Evolutionary conservation across 1,140 invertebrate genomes (phyloP).

Genomic region (Bursaphelenchus mucronatus): DNA sequence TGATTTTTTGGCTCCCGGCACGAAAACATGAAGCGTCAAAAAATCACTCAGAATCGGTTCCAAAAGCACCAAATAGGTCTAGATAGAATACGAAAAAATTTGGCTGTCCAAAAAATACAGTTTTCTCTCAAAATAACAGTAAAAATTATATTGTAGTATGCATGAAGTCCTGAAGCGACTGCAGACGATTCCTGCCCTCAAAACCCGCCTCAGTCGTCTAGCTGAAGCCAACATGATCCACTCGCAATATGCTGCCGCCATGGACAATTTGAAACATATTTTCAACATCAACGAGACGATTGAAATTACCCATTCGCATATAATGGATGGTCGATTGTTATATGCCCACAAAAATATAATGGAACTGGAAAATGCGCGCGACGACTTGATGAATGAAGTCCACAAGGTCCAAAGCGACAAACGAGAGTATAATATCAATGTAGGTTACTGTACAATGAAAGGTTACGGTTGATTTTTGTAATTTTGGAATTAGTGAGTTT

Average conservation of each 20-base stretch:
- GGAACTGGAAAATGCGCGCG: slow-evolving; percentile 14
- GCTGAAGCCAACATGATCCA: slow-evolving; percentile 86
- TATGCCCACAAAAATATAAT: slow-evolving; percentile 76
- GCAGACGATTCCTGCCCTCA: slow-evolving; percentile 70
- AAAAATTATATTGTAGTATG: slow-evolving; percentile 62
- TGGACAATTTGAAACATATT: slow-evolving; percentile 95
- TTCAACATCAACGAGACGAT: slow-evolving; percentile 95
- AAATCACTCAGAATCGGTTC: no score
- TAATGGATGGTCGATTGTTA: slow-evolving; percentile 86
- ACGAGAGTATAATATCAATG: slow-evolving; percentile 72
- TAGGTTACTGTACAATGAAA: slow-evolving; percentile 62
- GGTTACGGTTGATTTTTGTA: no score
- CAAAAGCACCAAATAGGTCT: no score
- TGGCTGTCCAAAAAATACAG: no score
- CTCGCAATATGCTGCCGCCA: slow-evolving; percentile 85
- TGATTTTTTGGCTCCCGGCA: no score
- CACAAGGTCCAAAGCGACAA: slow-evolving; percentile 84
- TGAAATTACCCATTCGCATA: slow-evolving; percentile 78
- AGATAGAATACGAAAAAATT: no score
- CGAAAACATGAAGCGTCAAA: no score
- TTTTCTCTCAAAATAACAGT: slow-evolving; percentile 4
- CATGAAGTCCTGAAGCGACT: slow-evolving; percentile 69
- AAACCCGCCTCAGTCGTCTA: slow-evolving; percentile 75
- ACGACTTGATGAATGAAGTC: slow-evolving; percentile 69
- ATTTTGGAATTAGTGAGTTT: neutral